Conservation (phyloP, 2,888 invertebrate species). For the Tachina grossa region DNA sequence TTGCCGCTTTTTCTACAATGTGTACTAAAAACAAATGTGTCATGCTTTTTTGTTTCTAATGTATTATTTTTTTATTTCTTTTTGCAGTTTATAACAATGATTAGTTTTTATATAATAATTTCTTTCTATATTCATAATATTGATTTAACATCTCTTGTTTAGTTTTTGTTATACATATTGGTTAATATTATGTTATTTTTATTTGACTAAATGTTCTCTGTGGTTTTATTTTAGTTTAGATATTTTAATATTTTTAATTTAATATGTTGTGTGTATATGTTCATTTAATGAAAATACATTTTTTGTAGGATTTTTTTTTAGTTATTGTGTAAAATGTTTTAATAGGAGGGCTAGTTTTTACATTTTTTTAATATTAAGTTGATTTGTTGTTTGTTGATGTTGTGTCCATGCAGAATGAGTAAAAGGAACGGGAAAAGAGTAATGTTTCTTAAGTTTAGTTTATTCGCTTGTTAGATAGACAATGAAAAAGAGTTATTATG, state of each 20-base stretch:
- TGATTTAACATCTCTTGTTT: constrained; percentile 63
- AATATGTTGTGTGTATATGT: constrained; percentile 59
- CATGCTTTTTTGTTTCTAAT: constrained; percentile 58
- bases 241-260: constrained; percentile 56
- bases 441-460: constrained; percentile 16
- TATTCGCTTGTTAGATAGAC: constrained; percentile 13
- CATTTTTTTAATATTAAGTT: constrained; percentile 46
- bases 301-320: constrained; percentile 56
- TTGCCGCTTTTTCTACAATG: constrained; percentile 71
- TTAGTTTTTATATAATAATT: constrained; percentile 68
- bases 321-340: constrained; percentile 68
- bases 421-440: constrained; percentile 17
- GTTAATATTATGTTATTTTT: constrained; percentile 62
- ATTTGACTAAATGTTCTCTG: constrained; percentile 57
- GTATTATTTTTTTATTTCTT: constrained; percentile 18
- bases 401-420: constrained; percentile 31
- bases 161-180: constrained; percentile 48
- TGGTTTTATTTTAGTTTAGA: constrained; percentile 39
- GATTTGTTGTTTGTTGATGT: constrained; percentile 30
- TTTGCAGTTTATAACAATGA: constrained; percentile 71
- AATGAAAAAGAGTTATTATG: constrained; percentile 3
- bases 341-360: constrained; percentile 71
- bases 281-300: constrained; percentile 67
- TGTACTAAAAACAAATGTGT: constrained; percentile 72
- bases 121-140: constrained; percentile 68